Base-by-base conservation (phyloP, 1,140 invertebrate species). In the Temnothorax nylanderi region DNA sequence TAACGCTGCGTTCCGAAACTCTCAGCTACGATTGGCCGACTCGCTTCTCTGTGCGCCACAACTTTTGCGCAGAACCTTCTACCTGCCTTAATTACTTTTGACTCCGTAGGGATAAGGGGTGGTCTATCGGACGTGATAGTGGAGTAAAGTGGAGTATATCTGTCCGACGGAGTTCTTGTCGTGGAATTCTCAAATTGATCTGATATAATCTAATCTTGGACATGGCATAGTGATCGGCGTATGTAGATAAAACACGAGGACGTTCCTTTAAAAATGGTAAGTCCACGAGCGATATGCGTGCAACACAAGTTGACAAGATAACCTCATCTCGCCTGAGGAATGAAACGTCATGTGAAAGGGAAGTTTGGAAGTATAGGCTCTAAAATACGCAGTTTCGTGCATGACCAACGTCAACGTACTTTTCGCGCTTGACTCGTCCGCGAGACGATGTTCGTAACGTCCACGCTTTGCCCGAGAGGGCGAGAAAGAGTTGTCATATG, bases 261-360 rank as follows among this genome's bases (percentile, higher is more conserved):
- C 41, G n/a, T 54, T 60, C 16, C 11, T n/a, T 84, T 84, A 75
- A 84, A 84, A 60, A 84, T 84, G 80, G 80, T 84, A 60, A 75
- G 80, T 62, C 13, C 3, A 1, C 54, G 34, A 21, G 16, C 13
- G 2, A 2, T 47, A 8, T n/a, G 7, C 3, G 18, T 2, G 6
- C 16, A 7, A 32, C 7, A 6, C n/a, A 26, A 21, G 7, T 47
- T n/a, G 18, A 3, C 11, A 49, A 49, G 41, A 2, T 84, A 84
- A 84, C 80, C 80, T 84, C 54, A 13, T 72, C 80, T 60, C 26
- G 8, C 54, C 8, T 1, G 8, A 37, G n/a, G 18, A 13, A 60
- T 34, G 44, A 34, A 75, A 26, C 32, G 21, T 69, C 41, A n/a
- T 26, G 7, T 44, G 26, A 60, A 34, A 32, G 34, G 32, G 11